Percentiles rank a stretch among this genome's conserved stretches.
Conservation (phyloP, 2,113 vertebrate species). For the Hystrix cristata region DNA sequence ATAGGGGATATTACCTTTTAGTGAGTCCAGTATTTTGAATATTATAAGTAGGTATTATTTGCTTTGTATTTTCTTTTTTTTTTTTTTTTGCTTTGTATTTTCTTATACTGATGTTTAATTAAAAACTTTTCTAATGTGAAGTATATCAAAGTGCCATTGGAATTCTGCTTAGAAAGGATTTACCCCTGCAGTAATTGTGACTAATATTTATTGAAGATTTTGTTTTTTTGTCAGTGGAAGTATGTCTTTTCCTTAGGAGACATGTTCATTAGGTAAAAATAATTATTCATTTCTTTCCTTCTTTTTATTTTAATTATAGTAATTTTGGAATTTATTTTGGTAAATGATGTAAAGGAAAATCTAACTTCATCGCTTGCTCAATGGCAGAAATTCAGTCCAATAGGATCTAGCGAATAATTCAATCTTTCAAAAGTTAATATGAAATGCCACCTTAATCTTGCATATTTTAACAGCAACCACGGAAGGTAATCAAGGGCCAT, state of each 20-base stretch:
- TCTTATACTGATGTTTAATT: not conserved
- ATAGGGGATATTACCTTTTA: not conserved
- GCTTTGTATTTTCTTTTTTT: not conserved
- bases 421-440: not conserved
- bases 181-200: not conserved
- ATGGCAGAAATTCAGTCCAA: not conserved
- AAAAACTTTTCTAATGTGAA: not conserved
- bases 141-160: not conserved
- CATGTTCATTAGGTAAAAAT: not conserved
- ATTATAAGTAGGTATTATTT: not conserved
- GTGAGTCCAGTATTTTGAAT: not conserved
- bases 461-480: not conserved
- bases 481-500: not conserved
- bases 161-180: not conserved
- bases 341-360: not conserved
- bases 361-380: not conserved
- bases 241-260: not conserved
- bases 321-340: not conserved
- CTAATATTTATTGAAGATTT: not conserved
- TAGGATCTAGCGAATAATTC: not conserved
- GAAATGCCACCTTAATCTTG: not conserved
- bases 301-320: not conserved
- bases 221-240: not conserved
- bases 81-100: not conserved
- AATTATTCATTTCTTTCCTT: slow-evolving; percentile 12